A percentile compares a stretch with the other conserved stretches of the same genome.
Evolutionary conservation across 2,113 vertebrate species (phyloP).

Genomic region (Oceanites oceanicus): DNA sequence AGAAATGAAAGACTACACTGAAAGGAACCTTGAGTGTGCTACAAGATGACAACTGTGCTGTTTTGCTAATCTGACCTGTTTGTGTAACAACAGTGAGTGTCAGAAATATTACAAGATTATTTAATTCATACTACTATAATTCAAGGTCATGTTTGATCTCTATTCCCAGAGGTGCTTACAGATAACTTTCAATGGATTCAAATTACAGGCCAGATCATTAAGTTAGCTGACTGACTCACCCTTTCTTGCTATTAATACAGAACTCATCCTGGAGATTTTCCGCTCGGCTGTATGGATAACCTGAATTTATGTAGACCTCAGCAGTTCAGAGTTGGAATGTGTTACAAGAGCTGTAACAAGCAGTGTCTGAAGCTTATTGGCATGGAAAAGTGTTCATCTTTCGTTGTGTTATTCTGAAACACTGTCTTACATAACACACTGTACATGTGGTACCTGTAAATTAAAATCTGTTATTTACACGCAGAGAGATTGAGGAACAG

Average conservation of each 20-base stretch:
- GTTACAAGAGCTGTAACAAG: slow-evolving; percentile 46
- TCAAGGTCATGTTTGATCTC: slow-evolving; percentile 71
- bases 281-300: slow-evolving; percentile 61
- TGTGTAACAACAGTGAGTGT: slow-evolving; percentile 21
- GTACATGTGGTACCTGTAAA: slow-evolving; percentile 38
- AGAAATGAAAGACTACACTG: background rate
- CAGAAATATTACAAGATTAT: slow-evolving; percentile 27
- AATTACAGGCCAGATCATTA: slow-evolving; percentile 75
- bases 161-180: slow-evolving; percentile 60
- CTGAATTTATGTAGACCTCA: slow-evolving; percentile 72
- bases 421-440: slow-evolving; percentile 36
- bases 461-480: slow-evolving; percentile 55
- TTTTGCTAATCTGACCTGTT: slow-evolving; percentile 3
- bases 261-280: slow-evolving; percentile 74
- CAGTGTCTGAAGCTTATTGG: slow-evolving; percentile 57
- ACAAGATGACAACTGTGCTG: background rate
- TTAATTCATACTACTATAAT: slow-evolving; percentile 40
- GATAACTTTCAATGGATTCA: slow-evolving; percentile 65
- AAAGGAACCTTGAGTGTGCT: background rate
- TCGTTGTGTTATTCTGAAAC: slow-evolving; percentile 61
- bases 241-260: slow-evolving; percentile 71
- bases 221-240: slow-evolving; percentile 58
- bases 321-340: slow-evolving; percentile 63
- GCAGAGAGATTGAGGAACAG: slow-evolving; percentile 15
- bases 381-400: slow-evolving; percentile 49